Evolutionary conservation across 2,113 vertebrate species (phyloP), one percentile per base, ranked within the genome.

Genomic region (Ranitomeya imitator): DNA sequence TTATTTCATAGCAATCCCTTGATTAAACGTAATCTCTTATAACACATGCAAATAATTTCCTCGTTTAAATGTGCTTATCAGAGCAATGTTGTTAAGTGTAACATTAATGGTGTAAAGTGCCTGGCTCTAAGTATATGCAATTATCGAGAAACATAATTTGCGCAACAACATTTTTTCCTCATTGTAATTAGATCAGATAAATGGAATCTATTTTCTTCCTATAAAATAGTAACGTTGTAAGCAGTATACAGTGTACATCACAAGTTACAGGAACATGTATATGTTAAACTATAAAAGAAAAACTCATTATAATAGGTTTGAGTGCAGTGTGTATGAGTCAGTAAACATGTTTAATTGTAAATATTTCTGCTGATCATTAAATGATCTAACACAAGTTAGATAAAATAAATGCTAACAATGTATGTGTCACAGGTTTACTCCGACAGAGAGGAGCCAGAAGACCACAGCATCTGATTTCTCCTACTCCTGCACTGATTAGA

Each of bases 51-150:
- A 84, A 84, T 84, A 84, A 69, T 67, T 54, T 31, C 45, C 82
- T 69, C 14, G 7, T 71, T 85, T 85, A 73, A 85, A 85, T 85
- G n/a, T 85, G 67, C 83, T 71, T 74, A 73, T 85, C 83, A 73
- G 59, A 73, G 83, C 83, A 57, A 67, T 85, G 63, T 85, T 85
- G 23, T 85, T 71, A 85, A 85, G 67, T 23, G 54, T 85, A 85
- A n/a, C 51, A 55, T 57, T 85, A 85, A 52, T 59, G n/a, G 83
- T 85, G 26, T 31, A 31, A 45, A 71, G 83, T 45, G 71, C 14
- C 83, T 7, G 21, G 45, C 67, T 85, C 65, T 85, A 79, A 79
- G 23, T 59, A 85, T 71, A 16, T 85, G 51, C 23, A 85, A 73
- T 73, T 85, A 74, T 31, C 26, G 1, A 59, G 65, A 71, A 74